These are phyloP conservation scores for Trisateles emortualis DNA, from an alignment of 2,888 invertebrate genomes.

Conservation along the genomic window DNA sequence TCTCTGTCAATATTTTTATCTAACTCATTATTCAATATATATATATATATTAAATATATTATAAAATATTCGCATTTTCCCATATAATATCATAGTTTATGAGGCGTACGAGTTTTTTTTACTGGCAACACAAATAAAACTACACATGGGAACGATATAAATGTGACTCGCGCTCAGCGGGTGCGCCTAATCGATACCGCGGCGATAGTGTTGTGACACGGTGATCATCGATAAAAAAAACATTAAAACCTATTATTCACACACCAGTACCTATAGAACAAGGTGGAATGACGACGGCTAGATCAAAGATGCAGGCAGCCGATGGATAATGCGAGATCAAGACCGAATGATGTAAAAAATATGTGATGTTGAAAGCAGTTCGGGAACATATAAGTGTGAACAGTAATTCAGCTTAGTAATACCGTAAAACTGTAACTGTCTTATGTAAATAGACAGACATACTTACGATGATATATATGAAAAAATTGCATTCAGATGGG, in stretches of 20 bases:
- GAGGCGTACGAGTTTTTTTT: constrained; percentile 28
- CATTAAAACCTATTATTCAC: background rate
- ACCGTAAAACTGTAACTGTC: too few relatives aligned
- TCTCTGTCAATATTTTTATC: background rate
- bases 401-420: too few relatives aligned
- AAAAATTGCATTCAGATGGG: too few relatives aligned
- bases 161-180: constrained; percentile 54
- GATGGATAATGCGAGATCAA: too few relatives aligned
- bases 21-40: constrained; percentile 9
- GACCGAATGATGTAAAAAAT: too few relatives aligned
- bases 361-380: too few relatives aligned
- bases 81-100: constrained; percentile 42
- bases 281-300: too few relatives aligned
- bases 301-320: too few relatives aligned
- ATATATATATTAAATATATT: constrained; percentile 25
- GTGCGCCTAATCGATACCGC: constrained; percentile 41
- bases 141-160: constrained; percentile 48
- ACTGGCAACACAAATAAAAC: constrained; percentile 45
- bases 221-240: background rate
- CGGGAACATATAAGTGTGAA: too few relatives aligned
- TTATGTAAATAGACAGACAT: too few relatives aligned
- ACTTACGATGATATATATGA: too few relatives aligned
- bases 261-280: too few relatives aligned
- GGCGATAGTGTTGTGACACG: constrained; percentile 17
- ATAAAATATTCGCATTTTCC: constrained; percentile 40